Base-by-base conservation (phyloP, 1,140 invertebrate genomes). In the Diuraphis noxia region DNA sequence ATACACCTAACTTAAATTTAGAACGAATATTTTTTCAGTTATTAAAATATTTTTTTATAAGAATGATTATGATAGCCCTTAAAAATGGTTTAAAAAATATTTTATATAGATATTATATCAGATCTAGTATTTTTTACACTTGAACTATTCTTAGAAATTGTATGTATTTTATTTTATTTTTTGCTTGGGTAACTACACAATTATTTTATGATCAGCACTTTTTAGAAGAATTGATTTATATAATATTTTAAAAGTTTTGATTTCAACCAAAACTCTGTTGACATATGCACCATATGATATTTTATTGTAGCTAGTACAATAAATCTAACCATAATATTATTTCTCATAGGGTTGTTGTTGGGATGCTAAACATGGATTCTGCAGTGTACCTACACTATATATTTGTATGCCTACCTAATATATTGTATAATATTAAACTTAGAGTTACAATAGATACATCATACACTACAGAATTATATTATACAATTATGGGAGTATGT, bases 281-380 rank as follows among this genome's bases (percentile, higher is more conserved):
- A n/a, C 13, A 72, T n/a, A 17, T 72, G 13, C 56, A 34, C n/a
- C 56, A n/a, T n/a, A 72, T n/a, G 13, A n/a, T 72, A n/a, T 72
- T 5, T 72, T 72, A 72, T 34, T 72, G 56, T 72, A n/a, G n/a
- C n/a, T n/a, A n/a, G n/a, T n/a, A n/a, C n/a, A n/a, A n/a, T n/a
- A n/a, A n/a, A n/a, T n/a, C n/a, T n/a, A n/a, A 30, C 56, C n/a
- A 72, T n/a, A 72, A 72, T 72, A 72, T n/a, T 72, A 72, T 72
- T n/a, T 23, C 30, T 72, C 30, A 1, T n/a, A 13, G 13, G 56
- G 56, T 72, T n/a, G 56, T 72, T 72, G 13, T n/a, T 34, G 56
- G 13, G 30, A 72, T n/a, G 10, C 56, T 63, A 25, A 63, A n/a
- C 13, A 63, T 4, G 30, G 56, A 72, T 63, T 63, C 30, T 4